Evolutionary conservation across 2,113 vertebrate genomes (phyloP), one percentile per base, ranked within the genome.

Genomic region (Xiphophorus maculatus): DNA sequence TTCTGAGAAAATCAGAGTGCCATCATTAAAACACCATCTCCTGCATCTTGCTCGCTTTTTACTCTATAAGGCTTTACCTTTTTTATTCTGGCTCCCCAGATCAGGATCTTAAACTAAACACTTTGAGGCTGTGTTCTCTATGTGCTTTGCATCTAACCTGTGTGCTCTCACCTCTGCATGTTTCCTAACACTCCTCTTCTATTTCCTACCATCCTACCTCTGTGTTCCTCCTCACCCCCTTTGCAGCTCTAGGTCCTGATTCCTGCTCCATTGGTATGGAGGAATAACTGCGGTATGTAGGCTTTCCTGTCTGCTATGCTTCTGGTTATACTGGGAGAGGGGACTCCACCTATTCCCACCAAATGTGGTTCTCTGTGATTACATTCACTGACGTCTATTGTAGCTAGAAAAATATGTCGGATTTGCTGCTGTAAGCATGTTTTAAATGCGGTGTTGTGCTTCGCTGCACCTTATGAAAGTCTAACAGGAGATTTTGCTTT

Each of bases 221-320:
- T 92, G 63, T 65, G 4, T 75, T 29, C 79, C 35, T 6, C 69
- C 72, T 88, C 90, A 74, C 83, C 44, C 85, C 77, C 88, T 42
- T 94, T 91, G 84, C 96, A 98, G 97, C 96, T 90, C 93, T 96
- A 89, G 96, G 96, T 93, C 96, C 96, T 1, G 96, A 97, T 89
- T 94, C 97, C 95, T 97, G 96, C 94, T 98, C 97, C 94, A 93
- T 97, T 94, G 96, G 96, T 94, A 95, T 96, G 95, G 97, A 97
- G 93, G 97, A 98, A 83, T 98, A 95, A 97, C 90, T 84, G 88
- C 91, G 96, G 96, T 97, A 97, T 42, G 97, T 96, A 88, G 89
- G 88, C 92, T 93, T 89, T 90, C 80, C 68, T 54, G 91, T 94
- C 87, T 74, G 78, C 88, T 83, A 78, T 75, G 78, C 87, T 82